phyloP scores from a whole-genome alignment of 2,888 invertebrate species.

The Tachina grossa region DNA sequence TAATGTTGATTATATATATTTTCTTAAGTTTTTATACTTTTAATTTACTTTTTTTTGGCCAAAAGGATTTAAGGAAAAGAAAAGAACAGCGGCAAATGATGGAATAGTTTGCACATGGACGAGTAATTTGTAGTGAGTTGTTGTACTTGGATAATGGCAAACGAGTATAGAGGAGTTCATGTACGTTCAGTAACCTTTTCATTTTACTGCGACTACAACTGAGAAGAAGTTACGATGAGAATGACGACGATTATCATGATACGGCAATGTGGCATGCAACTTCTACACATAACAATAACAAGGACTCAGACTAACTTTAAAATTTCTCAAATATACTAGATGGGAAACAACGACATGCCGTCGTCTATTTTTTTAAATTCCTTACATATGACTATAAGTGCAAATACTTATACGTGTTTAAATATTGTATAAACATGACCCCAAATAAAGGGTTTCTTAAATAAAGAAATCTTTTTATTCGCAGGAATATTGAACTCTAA shows the following conservation, averaged over 20 bases:
- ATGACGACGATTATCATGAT: conserved; percentile 32
- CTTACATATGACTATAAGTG: conserved; percentile 25
- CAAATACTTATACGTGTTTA: conserved; percentile 24
- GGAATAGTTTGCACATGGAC: conserved; percentile 48
- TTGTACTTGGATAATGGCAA: conserved; percentile 36
- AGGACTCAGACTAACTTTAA: conserved; percentile 52
- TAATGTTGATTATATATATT: conserved; percentile 56
- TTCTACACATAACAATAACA: conserved; percentile 7
- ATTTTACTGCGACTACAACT: conserved; percentile 3
- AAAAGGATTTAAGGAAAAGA: conserved; percentile 33
- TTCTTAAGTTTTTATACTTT: conserved; percentile 44
- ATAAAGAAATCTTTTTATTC: neutral
- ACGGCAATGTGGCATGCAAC: conserved; percentile 45
- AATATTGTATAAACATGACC: conserved; percentile 14
- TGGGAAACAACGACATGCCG: conserved; percentile 51
- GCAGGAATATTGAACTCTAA: neutral
- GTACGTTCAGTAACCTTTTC: conserved; percentile 73
- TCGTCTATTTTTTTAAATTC: conserved; percentile 57
- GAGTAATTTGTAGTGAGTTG: conserved; percentile 28
- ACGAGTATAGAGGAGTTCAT: conserved; percentile 69
- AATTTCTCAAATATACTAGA: conserved; percentile 47
- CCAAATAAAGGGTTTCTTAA: neutral
- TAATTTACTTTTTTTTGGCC: neutral
- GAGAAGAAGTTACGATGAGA: conserved; percentile 2
- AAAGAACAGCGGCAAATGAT: conserved; percentile 45